phyloP scores from a whole-genome alignment of 2,888 invertebrate species.

The Periphyllus acericola region DNA sequence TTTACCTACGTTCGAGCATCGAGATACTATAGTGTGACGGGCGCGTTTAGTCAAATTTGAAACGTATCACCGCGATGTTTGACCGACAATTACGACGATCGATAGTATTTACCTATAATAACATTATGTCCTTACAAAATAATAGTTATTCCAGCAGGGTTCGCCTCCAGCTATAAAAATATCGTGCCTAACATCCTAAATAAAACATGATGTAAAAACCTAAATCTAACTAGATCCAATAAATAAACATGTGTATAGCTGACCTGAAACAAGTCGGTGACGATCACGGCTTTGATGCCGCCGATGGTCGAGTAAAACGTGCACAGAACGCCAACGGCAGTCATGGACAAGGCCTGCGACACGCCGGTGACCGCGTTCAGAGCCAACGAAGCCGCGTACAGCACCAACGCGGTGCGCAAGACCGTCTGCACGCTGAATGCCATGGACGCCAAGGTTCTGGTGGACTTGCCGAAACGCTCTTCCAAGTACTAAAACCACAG shows the following conservation, averaged over 20 bases:
- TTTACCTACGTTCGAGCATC: too few species aligned
- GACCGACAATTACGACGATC: too few species aligned
- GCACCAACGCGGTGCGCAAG: slow-evolving; percentile 88
- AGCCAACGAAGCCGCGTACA: slow-evolving; percentile 93
- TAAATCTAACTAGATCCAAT: too few species aligned
- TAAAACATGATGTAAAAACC: too few species aligned
- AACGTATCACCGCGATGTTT: too few species aligned
- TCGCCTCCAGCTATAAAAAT: too few species aligned
- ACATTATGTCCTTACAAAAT: too few species aligned
- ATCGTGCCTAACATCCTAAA: too few species aligned
- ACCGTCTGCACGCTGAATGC: slow-evolving; percentile 91
- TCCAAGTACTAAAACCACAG: slow-evolving; percentile 80
- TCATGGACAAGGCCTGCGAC: slow-evolving; percentile 68
- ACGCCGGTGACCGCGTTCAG: slow-evolving; percentile 72
- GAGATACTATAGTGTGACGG: too few species aligned
- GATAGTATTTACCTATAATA: too few species aligned
- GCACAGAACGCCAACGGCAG: slow-evolving; percentile 69
- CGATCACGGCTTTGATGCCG: slow-evolving; percentile 91
- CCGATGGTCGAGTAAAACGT: slow-evolving; percentile 72
- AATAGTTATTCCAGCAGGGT: too few species aligned
- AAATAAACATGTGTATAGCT: background rate
- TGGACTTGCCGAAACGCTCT: slow-evolving; percentile 80
- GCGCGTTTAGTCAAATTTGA: too few species aligned
- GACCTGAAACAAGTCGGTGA: slow-evolving; percentile 83
- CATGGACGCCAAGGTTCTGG: slow-evolving; percentile 83